Evolutionary conservation across 2,888 invertebrate species (phyloP).

Genomic region (Seira musarum): DNA sequence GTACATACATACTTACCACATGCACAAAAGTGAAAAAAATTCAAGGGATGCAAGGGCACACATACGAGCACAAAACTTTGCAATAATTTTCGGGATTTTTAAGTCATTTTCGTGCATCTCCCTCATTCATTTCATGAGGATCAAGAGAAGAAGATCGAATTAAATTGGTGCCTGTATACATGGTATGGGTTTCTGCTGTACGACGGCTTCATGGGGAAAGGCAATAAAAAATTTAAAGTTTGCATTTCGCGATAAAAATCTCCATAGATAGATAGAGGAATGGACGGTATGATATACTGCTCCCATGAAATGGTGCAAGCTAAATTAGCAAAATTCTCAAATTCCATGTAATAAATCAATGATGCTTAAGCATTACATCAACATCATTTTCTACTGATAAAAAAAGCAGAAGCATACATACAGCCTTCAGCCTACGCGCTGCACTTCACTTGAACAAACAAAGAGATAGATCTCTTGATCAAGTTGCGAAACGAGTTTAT

Average conservation of each 20-base stretch:
- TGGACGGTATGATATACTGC: not conserved
- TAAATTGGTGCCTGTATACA: no score
- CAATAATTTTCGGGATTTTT: conserved; percentile 2
- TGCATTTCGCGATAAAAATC: not conserved
- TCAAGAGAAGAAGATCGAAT: not conserved
- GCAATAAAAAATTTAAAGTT: no score
- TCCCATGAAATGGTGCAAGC: not conserved
- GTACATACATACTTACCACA: no score
- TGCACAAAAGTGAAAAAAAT: not conserved
- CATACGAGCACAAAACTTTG: not conserved
- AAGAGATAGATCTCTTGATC: conserved; percentile 7
- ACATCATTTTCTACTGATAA: not conserved
- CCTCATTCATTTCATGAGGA: not conserved
- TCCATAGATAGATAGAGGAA: not conserved
- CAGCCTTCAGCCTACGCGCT: not conserved
- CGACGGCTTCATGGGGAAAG: no score
- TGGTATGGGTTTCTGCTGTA: no score
- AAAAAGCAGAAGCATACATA: not conserved
- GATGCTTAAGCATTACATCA: conserved; percentile 17
- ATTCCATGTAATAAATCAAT: conserved; percentile 13
- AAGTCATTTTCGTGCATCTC: not conserved
- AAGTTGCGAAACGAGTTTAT: conserved; percentile 21
- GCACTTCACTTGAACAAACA: conserved; percentile 12
- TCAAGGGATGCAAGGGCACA: not conserved
- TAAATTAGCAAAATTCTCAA: conserved; percentile 13